These are phyloP conservation scores for Echinometra lucunter DNA, from an alignment of 53 echinoderm and acorn worm species.

Conservation along the genomic window DNA sequence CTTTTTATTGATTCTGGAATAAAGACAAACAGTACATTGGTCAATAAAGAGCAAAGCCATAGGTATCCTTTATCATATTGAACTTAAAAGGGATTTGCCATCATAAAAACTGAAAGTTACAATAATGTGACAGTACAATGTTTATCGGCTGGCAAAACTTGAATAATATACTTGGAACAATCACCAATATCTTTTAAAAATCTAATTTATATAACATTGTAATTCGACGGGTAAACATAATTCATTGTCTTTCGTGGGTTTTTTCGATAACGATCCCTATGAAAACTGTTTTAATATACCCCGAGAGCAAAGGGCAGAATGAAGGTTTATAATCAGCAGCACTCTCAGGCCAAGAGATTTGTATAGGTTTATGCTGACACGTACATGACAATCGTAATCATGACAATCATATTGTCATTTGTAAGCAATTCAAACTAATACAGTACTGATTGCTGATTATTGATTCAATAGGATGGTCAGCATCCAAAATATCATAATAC, in stretches of 20 bases:
- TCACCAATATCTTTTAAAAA: not conserved
- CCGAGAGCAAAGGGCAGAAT: constrained; percentile 9
- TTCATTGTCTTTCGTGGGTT: not conserved
- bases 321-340: not conserved
- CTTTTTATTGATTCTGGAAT: too few species aligned
- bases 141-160: too few species aligned
- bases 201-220: not conserved
- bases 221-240: not conserved
- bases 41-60: too few species aligned
- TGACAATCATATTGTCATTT: not conserved
- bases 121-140: too few species aligned
- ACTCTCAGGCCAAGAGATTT: not conserved
- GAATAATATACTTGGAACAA: not conserved
- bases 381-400: not conserved
- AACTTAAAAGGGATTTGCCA: too few species aligned
- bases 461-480: not conserved
- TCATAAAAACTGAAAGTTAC: too few species aligned
- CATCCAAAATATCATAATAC: not conserved
- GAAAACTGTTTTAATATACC: not conserved
- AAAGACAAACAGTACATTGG: too few species aligned
- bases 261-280: not conserved
- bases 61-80: too few species aligned
- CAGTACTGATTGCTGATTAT: not conserved
- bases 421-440: not conserved
- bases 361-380: not conserved